These are phyloP conservation scores for Botrylloides violaceus DNA, from an alignment of 23 tunicate species.

Conservation along the genomic window DNA sequence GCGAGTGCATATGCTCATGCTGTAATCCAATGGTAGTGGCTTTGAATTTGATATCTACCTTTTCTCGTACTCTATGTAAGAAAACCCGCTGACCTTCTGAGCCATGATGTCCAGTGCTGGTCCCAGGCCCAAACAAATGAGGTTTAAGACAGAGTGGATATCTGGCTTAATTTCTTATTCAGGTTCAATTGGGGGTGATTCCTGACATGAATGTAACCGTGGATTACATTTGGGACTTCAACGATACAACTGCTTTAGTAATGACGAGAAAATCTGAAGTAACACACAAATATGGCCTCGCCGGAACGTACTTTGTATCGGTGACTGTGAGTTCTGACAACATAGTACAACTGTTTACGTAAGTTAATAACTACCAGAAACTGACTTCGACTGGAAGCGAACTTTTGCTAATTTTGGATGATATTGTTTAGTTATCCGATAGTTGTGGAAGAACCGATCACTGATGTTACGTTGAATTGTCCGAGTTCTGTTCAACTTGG, in stretches of 20 bases:
- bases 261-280: conserved; percentile 10
- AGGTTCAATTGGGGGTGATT: conserved; percentile 14
- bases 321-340: conserved; percentile 15
- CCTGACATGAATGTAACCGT: conserved; percentile 16
- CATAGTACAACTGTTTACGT: not conserved
- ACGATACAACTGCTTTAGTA: conserved; percentile 23
- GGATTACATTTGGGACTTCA: conserved; percentile 41
- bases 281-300: conserved; percentile 32
- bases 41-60: too few species aligned
- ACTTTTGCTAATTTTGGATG: conserved; percentile 2
- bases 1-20: too few species aligned
- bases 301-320: conserved; percentile 32
- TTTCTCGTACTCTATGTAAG: too few species aligned
- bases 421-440: conserved; percentile 10
- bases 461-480: conserved; percentile 6
- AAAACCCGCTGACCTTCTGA: too few species aligned
- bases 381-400: too few species aligned
- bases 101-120: too few species aligned
- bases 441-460: conserved; percentile 11
- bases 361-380: not conserved
- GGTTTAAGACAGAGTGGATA: too few species aligned
- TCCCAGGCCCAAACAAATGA: too few species aligned
- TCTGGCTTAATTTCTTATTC: too few species aligned
- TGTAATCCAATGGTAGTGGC: too few species aligned
- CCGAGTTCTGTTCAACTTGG: not conserved